Percentiles rank a stretch among this genome's conserved stretches.
Conservation (phyloP, 2,888 invertebrate species). For the Drosophila lacicola region DNA sequence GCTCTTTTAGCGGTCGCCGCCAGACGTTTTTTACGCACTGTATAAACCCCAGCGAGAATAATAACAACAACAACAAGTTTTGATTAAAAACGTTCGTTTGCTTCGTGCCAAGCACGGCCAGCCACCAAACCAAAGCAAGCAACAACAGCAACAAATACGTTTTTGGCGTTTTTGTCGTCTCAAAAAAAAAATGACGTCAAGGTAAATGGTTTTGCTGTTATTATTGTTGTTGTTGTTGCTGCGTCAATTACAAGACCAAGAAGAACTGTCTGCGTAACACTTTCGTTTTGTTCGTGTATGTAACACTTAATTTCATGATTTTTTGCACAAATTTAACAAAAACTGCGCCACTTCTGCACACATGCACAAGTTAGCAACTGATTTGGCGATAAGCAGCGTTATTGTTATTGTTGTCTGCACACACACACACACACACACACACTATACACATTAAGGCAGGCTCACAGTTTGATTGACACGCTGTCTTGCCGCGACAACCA, state of each 20-base stretch:
- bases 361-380: conserved; percentile 50
- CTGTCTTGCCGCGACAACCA: conserved; percentile 56
- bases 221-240: conserved; percentile 25
- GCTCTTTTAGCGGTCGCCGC: conserved; percentile 38
- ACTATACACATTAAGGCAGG: conserved; percentile 57
- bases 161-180: conserved; percentile 62
- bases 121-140: conserved; percentile 50
- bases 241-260: conserved; percentile 67
- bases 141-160: conserved; percentile 48
- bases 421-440: conserved; percentile 23
- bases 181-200: conserved; percentile 77
- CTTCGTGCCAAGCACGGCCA: conserved; percentile 75
- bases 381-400: conserved; percentile 73
- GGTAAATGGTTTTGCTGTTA: conserved; percentile 64
- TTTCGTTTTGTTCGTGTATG: conserved; percentile 55
- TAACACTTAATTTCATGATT: conserved; percentile 55
- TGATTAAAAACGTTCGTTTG: conserved; percentile 64
- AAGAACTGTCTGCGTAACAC: conserved; percentile 63
- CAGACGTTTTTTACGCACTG: conserved; percentile 69
- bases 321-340: conserved; percentile 44
- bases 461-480: conserved; percentile 55
- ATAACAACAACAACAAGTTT: conserved; percentile 33
- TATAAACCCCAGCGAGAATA: conserved; percentile 35
- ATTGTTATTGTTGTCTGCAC: conserved; percentile 51
- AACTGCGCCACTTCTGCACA: conserved; percentile 49